Evolutionary conservation across 2,797 vertebrate species (phyloP).

Genomic region (Psittacula echo): DNA sequence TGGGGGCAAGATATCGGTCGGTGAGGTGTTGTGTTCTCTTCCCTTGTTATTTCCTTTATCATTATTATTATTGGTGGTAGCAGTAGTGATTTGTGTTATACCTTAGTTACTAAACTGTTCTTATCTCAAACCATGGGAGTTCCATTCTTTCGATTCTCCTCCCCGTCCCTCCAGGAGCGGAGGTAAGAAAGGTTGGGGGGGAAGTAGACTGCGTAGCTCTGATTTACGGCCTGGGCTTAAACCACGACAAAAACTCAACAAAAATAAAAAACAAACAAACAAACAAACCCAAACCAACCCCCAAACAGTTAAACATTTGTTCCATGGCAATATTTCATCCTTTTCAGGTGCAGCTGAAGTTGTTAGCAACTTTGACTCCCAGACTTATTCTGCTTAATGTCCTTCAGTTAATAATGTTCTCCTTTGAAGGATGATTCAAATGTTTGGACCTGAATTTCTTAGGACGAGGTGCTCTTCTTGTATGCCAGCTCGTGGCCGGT

Average conservation of each 20-base stretch:
- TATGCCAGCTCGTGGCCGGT: neutral
- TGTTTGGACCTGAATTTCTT: neutral
- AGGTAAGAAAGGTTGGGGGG: too few relatives aligned
- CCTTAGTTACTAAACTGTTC: too few relatives aligned
- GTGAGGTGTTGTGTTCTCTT: too few relatives aligned
- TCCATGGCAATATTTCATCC: neutral
- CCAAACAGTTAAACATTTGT: slow-evolving; percentile 6
- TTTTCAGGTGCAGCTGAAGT: neutral
- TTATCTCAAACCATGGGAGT: too few relatives aligned
- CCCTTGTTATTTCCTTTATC: too few relatives aligned
- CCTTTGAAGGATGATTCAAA: neutral
- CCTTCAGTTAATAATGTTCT: neutral
- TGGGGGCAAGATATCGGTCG: too few relatives aligned
- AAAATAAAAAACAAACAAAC: neutral
- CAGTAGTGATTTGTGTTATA: too few relatives aligned
- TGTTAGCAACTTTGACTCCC: neutral
- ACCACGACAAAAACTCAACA: neutral
- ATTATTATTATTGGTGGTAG: too few relatives aligned
- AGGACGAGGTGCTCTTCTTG: neutral
- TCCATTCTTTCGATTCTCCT: too few relatives aligned
- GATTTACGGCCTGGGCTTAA: too few relatives aligned
- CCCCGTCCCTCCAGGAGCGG: too few relatives aligned
- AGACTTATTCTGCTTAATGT: neutral
- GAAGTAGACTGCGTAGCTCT: too few relatives aligned
- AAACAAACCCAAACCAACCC: neutral